These are phyloP conservation scores for Spea multiplicata DNA, from an alignment of 2,113 vertebrate genomes.

Conservation along the genomic window DNA sequence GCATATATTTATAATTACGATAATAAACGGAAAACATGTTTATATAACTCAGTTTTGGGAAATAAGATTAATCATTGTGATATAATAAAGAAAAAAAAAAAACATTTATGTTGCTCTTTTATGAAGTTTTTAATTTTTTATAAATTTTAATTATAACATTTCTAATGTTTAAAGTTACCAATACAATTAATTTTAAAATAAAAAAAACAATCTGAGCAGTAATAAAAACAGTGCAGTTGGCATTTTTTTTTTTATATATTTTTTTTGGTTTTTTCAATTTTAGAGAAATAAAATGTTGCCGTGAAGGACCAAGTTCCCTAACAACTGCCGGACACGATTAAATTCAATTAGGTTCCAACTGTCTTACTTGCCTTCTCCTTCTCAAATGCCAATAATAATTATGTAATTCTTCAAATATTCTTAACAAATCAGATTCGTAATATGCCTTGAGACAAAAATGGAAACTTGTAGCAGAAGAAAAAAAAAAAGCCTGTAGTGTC, in stretches of 20 bases:
- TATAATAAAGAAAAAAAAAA: too few species aligned
- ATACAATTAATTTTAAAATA: too few species aligned
- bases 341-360: conserved; percentile 45
- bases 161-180: too few species aligned
- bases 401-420: conserved; percentile 44
- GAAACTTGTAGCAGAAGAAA: conserved; percentile 34
- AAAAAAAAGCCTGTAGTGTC: conserved; percentile 33
- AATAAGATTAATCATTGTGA: too few species aligned
- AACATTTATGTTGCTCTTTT: too few species aligned
- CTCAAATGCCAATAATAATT: conserved; percentile 44
- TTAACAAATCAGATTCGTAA: conserved; percentile 49
- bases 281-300: conserved; percentile 19
- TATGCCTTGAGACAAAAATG: conserved; percentile 39
- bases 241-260: not conserved
- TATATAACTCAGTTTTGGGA: too few species aligned
- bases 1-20: too few species aligned
- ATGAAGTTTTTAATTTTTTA: too few species aligned
- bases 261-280: not conserved
- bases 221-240: not conserved
- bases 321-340: conserved; percentile 42
- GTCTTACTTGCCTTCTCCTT: conserved; percentile 36
- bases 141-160: too few species aligned
- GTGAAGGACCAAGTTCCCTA: conserved; percentile 8
- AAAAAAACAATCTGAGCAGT: not conserved
- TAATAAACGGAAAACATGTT: too few species aligned